Evolutionary conservation across 2,797 vertebrate species (phyloP).

Genomic region (Myotis pilosus): DNA sequence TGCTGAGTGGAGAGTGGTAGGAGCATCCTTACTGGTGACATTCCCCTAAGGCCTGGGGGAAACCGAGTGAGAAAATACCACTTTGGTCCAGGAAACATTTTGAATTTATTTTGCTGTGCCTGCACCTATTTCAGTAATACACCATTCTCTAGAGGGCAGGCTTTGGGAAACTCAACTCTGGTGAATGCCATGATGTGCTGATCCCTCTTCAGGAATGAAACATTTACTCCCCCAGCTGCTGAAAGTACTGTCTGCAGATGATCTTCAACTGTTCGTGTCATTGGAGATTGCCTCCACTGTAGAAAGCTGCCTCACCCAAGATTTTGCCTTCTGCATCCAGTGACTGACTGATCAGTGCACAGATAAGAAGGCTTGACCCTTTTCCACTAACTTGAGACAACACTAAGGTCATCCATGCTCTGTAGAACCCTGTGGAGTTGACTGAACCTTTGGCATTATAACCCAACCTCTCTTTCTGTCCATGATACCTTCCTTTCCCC

Average conservation of each 20-base stretch:
- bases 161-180: conserved; percentile 2
- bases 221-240: background rate
- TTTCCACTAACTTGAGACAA: background rate
- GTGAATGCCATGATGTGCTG: background rate
- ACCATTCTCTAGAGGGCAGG: background rate
- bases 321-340: background rate
- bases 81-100: conserved; percentile 22
- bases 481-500: background rate
- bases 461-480: background rate
- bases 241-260: background rate
- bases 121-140: background rate
- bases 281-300: background rate
- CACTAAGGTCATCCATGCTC: background rate
- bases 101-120: conserved; percentile 26
- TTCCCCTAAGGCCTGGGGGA: background rate
- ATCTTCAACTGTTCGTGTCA: background rate
- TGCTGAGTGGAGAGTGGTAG: background rate
- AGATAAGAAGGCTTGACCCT: background rate
- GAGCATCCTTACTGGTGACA: background rate
- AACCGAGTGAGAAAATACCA: conserved; percentile 9
- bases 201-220: background rate
- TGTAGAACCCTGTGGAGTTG: background rate
- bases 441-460: background rate
- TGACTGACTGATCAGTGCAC: background rate
- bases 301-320: background rate